Percentiles rank a stretch among this genome's conserved stretches.
Conservation (phyloP, 2,797 vertebrate genomes). For the Myripristis murdjan region DNA sequence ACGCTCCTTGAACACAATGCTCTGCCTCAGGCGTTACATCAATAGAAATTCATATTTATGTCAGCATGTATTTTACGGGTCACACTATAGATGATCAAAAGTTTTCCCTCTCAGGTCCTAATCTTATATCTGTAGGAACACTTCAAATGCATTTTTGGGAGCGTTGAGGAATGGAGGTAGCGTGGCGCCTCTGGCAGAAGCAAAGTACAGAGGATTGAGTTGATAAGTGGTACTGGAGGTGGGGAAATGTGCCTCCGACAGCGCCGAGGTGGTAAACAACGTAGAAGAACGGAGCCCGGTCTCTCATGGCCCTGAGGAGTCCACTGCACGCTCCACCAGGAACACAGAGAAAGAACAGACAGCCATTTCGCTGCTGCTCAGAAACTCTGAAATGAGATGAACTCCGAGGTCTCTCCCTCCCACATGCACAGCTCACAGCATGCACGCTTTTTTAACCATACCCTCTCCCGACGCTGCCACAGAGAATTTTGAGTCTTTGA, state of each 20-base stretch:
- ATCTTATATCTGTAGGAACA: conserved; percentile 49
- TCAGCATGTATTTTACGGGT: conserved; percentile 32
- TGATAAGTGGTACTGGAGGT: conserved; percentile 61
- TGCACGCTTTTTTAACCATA: conserved; percentile 66
- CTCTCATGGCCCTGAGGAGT: conserved; percentile 64
- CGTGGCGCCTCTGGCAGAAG: conserved; percentile 50
- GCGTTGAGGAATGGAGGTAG: conserved; percentile 23
- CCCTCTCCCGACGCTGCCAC: conserved; percentile 68
- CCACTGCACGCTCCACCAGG: conserved; percentile 61
- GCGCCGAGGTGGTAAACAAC: conserved; percentile 65
- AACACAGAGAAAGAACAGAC: conserved; percentile 61
- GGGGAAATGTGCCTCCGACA: conserved; percentile 65
- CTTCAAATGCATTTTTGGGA: conserved; percentile 38
- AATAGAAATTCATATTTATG: conserved; percentile 41
- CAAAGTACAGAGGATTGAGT: conserved; percentile 52
- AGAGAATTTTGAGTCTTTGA: conserved; percentile 77
- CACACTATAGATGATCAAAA: conserved; percentile 58
- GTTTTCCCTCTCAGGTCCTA: conserved; percentile 30
- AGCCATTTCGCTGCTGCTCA: conserved; percentile 67
- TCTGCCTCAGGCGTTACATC: conserved; percentile 39
- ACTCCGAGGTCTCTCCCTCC: conserved; percentile 74
- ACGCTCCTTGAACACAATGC: too few relatives aligned
- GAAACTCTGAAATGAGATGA: conserved; percentile 82
- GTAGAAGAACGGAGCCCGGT: conserved; percentile 64
- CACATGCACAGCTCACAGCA: conserved; percentile 65